phyloP scores from a whole-genome alignment of 2,113 vertebrate species.

The Muscicapa adusta region DNA sequence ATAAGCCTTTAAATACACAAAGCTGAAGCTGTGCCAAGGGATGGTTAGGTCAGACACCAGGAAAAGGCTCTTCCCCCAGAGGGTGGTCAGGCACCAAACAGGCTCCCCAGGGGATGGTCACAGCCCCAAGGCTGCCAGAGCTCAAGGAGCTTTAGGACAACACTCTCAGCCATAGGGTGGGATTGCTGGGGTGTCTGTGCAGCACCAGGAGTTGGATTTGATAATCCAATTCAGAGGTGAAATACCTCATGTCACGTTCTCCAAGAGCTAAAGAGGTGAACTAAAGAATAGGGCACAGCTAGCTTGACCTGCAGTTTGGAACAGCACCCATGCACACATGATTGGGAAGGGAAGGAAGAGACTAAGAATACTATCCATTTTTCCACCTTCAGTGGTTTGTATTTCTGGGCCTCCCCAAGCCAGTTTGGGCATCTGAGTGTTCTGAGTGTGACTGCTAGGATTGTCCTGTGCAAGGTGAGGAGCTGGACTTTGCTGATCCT shows the following conservation, averaged over 20 bases:
- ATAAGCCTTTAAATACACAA: neutral
- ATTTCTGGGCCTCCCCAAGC: neutral
- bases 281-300: neutral
- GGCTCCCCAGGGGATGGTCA: neutral
- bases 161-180: neutral
- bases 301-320: neutral
- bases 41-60: neutral
- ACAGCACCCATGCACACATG: neutral
- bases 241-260: neutral
- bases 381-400: neutral
- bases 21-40: neutral
- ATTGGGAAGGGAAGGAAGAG: neutral
- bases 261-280: neutral
- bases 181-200: neutral
- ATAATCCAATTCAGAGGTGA: neutral
- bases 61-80: neutral
- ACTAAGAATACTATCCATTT: neutral
- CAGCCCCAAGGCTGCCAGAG: neutral
- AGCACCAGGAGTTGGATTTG: neutral
- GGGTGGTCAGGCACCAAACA: neutral
- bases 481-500: neutral
- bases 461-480: neutral
- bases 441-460: no score
- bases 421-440: neutral
- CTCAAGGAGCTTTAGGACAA: neutral